Base-by-base conservation (phyloP, 2,113 vertebrate species). In the Cottus gobio region DNA sequence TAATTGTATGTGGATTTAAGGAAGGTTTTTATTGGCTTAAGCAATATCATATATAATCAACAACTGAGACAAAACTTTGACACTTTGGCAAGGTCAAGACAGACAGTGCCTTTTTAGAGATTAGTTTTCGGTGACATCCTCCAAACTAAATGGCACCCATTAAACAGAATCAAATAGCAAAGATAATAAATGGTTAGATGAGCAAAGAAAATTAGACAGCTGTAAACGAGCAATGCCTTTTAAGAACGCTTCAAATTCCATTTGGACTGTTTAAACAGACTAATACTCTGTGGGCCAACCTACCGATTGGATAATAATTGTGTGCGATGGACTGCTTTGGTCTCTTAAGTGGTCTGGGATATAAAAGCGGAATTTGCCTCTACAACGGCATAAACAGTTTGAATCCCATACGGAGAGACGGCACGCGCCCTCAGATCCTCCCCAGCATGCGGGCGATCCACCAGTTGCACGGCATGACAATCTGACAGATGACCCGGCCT, bases 391-490 rank as follows among this genome's bases (percentile, higher is more conserved):
- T 50, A 28, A 81, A 89, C 80, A 60, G 13, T 77, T 66, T 48
- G 54, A 77, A 66, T 48, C 57, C 52, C 52, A 26, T 22, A 24
- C n/a, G 13, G 24, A 56, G 75, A 77, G 79, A 56, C 52, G 12
- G n/a, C 15, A 22, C 44, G 5, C 13, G 4, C 26, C 48, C 28
- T 54, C 54, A 99, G 87, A 99, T 92, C 75, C 97, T 92, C 68
- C 97, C 97, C 85, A 99, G 93, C 97, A 99, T 99, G 48, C 97
- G 95, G 0, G 97, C 97, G 2, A 99, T 96, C 97, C 98, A 99
- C 97, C 97, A 99, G 94, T 98, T 98, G 94, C 98, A 99, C 34
- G 97, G 98, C 98, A 99, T 99, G 88, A 99, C 96, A 75, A 98
- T 85, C 26, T 97, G 95, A 93, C 97, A 99, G 93, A 99, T 97